Percentiles rank a stretch among this genome's conserved stretches.
phyloP scores from a whole-genome alignment of 1,140 invertebrate genomes.

The Drosophila pachea region DNA sequence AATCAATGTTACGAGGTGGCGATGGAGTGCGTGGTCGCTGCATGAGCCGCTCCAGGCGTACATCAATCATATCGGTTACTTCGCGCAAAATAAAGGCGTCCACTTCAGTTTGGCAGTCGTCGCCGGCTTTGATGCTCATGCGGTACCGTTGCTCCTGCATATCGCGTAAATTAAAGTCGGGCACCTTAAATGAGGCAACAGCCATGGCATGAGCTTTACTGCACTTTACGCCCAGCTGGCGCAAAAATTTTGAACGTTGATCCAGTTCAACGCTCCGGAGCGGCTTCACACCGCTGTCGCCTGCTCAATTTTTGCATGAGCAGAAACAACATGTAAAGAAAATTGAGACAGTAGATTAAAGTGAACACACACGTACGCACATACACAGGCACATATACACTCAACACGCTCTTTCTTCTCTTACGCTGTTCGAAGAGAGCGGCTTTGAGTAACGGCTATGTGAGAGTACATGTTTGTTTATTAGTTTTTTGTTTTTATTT shows the following conservation, averaged over 20 bases:
- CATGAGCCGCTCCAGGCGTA: not conserved
- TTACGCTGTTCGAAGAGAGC: not conserved
- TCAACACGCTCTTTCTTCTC: too few species aligned
- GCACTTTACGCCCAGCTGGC: constrained; percentile 41
- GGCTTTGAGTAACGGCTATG: not conserved
- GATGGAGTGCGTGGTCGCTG: constrained; percentile 33
- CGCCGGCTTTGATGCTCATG: constrained; percentile 40
- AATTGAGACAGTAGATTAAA: constrained; percentile 41
- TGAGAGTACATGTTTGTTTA: not conserved
- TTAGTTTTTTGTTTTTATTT: not conserved
- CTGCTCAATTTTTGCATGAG: constrained; percentile 15
- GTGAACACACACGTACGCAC: constrained; percentile 6
- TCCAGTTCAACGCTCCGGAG: constrained; percentile 23
- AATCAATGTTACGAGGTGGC: constrained; percentile 54
- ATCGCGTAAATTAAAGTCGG: constrained; percentile 43
- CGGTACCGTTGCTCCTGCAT: constrained; percentile 34
- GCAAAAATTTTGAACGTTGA: constrained; percentile 39
- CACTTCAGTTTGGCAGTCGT: constrained; percentile 30
- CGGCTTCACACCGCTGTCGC: not conserved
- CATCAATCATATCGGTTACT: constrained; percentile 27
- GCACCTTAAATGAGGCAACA: constrained; percentile 21
- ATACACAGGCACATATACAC: too few species aligned
- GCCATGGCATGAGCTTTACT: constrained; percentile 43
- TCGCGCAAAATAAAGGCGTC: constrained; percentile 32
- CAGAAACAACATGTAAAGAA: constrained; percentile 31